Evolutionary conservation across 2,888 invertebrate genomes (phyloP).

Genomic region (Aricia artaxerxes): DNA sequence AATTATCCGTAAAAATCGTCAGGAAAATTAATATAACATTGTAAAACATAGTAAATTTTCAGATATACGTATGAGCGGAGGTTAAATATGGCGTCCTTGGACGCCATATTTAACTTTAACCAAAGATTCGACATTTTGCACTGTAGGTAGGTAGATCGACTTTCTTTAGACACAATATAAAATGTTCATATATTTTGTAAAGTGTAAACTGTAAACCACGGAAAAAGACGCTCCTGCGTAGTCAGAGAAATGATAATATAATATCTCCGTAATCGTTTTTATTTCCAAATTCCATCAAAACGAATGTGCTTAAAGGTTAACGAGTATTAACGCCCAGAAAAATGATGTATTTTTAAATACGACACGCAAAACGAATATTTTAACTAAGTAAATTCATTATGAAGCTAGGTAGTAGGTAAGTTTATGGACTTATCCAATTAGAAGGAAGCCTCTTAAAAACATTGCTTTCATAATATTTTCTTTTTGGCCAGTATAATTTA

Average conservation of each 20-base stretch:
- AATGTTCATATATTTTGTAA: not conserved
- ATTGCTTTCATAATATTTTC: not conserved
- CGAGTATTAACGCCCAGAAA: conserved; percentile 1
- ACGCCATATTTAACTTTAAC: no score
- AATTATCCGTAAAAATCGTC: no score
- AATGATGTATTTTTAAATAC: not conserved
- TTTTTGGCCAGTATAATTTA: not conserved
- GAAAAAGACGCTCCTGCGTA: not conserved
- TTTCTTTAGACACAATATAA: not conserved
- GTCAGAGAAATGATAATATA: not conserved
- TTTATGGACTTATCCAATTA: conserved; percentile 6
- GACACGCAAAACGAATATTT: not conserved
- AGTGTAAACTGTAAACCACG: not conserved
- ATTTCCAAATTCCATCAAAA: not conserved
- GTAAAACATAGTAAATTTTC: no score
- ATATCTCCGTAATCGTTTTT: not conserved
- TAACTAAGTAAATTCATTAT: not conserved
- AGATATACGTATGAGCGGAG: no score
- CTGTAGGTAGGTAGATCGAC: no score
- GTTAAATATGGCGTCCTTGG: no score
- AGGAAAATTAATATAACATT: no score
- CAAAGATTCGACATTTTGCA: no score
- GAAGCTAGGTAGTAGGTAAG: not conserved
- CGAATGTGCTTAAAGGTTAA: not conserved
- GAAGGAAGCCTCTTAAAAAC: conserved; percentile 1